A percentile compares a stretch with the other conserved stretches of the same genome.
Conservation (phyloP, 2,888 invertebrate species). For the Heliothis peltigera region DNA sequence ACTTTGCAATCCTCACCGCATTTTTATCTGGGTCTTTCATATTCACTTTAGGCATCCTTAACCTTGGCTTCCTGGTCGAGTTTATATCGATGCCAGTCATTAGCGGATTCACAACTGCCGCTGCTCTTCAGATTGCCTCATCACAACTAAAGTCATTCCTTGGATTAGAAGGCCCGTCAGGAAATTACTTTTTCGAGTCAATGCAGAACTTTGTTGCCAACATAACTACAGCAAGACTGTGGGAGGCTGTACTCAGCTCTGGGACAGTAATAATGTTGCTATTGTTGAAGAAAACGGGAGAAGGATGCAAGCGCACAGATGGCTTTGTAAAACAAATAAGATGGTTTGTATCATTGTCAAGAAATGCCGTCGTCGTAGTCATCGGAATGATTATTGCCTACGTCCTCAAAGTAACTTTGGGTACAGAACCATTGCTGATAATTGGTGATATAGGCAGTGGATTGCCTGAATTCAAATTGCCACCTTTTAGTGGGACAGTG, state of each 20-base stretch:
- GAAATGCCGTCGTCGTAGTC: constrained; percentile 95
- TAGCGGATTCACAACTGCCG: constrained; percentile 95
- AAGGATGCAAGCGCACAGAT: constrained; percentile 86
- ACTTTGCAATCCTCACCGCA: constrained; percentile 92
- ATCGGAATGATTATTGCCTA: constrained; percentile 92
- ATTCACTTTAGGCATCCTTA: constrained; percentile 92
- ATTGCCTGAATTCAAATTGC: constrained; percentile 91
- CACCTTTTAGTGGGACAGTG: constrained; percentile 92
- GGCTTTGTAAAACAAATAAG: constrained; percentile 85
- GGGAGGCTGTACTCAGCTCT: constrained; percentile 92
- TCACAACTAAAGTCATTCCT: constrained; percentile 94
- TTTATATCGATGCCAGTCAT: constrained; percentile 96
- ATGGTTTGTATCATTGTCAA: constrained; percentile 92
- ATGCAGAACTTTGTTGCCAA: constrained; percentile 90
- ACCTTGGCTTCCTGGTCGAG: constrained; percentile 94
- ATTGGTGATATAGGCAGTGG: constrained; percentile 93
- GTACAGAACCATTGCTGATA: constrained; percentile 90
- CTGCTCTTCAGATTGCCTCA: constrained; percentile 95
- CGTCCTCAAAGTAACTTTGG: constrained; percentile 69
- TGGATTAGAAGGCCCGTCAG: constrained; percentile 90
- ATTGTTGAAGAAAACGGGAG: constrained; percentile 90
- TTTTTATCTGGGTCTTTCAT: constrained; percentile 94
- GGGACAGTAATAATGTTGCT: constrained; percentile 91
- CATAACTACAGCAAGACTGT: constrained; percentile 89
- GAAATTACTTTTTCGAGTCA: constrained; percentile 91